Evolutionary conservation across 2,888 invertebrate genomes (phyloP).

Genomic region (Agonopterix subpropinquella): DNA sequence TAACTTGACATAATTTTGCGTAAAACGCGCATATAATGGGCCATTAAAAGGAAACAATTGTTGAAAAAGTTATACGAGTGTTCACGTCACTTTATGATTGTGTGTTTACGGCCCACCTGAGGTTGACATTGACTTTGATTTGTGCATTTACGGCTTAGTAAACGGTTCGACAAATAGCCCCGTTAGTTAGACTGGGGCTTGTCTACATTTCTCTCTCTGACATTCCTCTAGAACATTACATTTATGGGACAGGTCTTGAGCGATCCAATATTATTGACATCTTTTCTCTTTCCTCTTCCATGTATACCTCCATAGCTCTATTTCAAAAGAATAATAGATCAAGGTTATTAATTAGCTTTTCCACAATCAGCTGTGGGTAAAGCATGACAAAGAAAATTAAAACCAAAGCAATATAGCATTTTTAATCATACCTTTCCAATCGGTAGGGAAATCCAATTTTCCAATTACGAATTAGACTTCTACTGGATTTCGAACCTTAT

Average conservation of each 20-base stretch:
- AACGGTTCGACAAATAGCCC: conserved; percentile 46
- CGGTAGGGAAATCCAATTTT: conserved; percentile 8
- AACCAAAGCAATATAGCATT: background rate
- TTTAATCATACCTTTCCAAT: conserved; percentile 14
- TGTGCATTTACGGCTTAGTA: conserved; percentile 66
- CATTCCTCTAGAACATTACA: background rate
- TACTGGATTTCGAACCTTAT: conserved; percentile 37
- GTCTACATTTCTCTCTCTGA: background rate
- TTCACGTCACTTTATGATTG: conserved; percentile 73
- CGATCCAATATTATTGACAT: too few relatives aligned
- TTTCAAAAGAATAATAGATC: background rate
- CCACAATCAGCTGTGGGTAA: background rate
- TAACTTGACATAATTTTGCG: conserved; percentile 75
- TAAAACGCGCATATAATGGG: conserved; percentile 72
- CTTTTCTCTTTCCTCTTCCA: too few relatives aligned
- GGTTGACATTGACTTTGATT: conserved; percentile 75
- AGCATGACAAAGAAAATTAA: conserved; percentile 1
- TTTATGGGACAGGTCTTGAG: too few relatives aligned
- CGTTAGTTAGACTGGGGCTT: conserved; percentile 26
- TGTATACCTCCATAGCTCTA: background rate
- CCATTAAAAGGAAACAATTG: conserved; percentile 75
- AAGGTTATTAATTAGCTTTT: background rate
- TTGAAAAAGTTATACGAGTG: conserved; percentile 74
- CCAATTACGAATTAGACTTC: background rate
- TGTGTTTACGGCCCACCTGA: conserved; percentile 70